Conservation (phyloP, 2,797 vertebrate species). For the Bucorvus abyssinicus region DNA sequence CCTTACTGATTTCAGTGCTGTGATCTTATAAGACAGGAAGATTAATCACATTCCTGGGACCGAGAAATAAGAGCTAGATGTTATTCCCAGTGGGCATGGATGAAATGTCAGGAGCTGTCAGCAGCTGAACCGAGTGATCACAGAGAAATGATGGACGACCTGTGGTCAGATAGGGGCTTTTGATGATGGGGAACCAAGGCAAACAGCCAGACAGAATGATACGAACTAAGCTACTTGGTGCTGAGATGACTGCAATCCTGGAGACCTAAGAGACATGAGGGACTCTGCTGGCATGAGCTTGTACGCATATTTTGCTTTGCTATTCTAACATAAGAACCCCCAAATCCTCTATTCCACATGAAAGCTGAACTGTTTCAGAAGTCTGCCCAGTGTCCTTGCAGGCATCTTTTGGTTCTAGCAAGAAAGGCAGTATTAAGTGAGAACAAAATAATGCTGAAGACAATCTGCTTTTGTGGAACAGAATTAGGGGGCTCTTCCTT, state of each 20-base stretch:
- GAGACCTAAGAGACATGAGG: neutral
- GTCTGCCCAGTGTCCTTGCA: neutral
- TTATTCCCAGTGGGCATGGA: neutral
- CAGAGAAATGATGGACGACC: neutral
- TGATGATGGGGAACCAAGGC: neutral
- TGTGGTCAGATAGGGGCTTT: neutral
- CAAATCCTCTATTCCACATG: neutral
- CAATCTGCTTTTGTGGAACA: neutral
- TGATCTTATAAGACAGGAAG: conserved; percentile 13
- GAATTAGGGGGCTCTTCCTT: neutral
- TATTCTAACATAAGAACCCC: neutral
- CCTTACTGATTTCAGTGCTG: neutral
- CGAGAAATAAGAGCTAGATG: neutral
- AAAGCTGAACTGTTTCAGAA: neutral
- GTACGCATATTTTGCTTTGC: neutral
- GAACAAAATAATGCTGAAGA: neutral
- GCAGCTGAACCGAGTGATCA: neutral
- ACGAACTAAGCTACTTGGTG: neutral
- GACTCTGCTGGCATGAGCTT: neutral
- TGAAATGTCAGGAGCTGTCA: conserved; percentile 34
- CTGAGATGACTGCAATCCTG: neutral
- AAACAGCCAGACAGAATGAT: neutral
- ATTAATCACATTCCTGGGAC: conserved; percentile 18
- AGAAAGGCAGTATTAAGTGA: neutral
- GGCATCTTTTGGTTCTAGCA: neutral